These are phyloP conservation scores for Brachypterus glaber DNA, from an alignment of 2,888 invertebrate species.

Conservation along the genomic window DNA sequence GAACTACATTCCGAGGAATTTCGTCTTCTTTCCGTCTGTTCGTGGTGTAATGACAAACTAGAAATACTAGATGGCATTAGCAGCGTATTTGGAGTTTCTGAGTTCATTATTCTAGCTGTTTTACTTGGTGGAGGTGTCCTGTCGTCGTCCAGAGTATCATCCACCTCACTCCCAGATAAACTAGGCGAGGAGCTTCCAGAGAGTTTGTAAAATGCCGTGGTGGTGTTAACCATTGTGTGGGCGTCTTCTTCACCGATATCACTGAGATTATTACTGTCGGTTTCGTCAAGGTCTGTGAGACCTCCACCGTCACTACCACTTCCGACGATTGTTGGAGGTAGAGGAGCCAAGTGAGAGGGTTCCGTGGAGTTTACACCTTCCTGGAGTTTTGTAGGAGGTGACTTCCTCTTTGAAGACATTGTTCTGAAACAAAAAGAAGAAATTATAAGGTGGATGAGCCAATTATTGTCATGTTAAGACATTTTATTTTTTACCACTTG, in stretches of 20 bases:
- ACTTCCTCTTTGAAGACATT: slow-evolving; percentile 96
- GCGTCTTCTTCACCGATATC: slow-evolving; percentile 52
- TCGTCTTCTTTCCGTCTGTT: slow-evolving; percentile 41
- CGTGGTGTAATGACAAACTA: slow-evolving; percentile 46
- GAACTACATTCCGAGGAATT: slow-evolving; percentile 65
- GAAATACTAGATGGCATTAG: slow-evolving; percentile 34
- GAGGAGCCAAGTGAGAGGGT: slow-evolving; percentile 34
- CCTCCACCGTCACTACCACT: slow-evolving; percentile 52
- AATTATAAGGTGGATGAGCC: too few relatives aligned
- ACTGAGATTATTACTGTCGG: slow-evolving; percentile 51
- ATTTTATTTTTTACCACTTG: too few relatives aligned
- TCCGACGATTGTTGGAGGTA: slow-evolving; percentile 32
- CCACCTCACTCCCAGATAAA: slow-evolving; percentile 40
- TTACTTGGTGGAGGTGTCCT: slow-evolving; percentile 38
- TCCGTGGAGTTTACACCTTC: slow-evolving; percentile 54
- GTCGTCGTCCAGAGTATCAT: slow-evolving; percentile 39
- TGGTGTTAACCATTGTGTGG: slow-evolving; percentile 32
- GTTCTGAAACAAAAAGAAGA: slow-evolving; percentile 70
- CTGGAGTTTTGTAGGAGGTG: slow-evolving; percentile 85
- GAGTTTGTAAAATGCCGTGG: slow-evolving; percentile 37
- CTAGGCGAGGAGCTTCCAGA: slow-evolving; percentile 39
- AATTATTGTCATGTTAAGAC: too few relatives aligned
- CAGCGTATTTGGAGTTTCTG: slow-evolving; percentile 26
- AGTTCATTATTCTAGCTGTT: slow-evolving; percentile 36
- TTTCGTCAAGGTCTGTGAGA: slow-evolving; percentile 46